A percentile compares a stretch with the other conserved stretches of the same genome.
Conservation (phyloP, 2,113 vertebrate species). For the Eurypyga helias region DNA sequence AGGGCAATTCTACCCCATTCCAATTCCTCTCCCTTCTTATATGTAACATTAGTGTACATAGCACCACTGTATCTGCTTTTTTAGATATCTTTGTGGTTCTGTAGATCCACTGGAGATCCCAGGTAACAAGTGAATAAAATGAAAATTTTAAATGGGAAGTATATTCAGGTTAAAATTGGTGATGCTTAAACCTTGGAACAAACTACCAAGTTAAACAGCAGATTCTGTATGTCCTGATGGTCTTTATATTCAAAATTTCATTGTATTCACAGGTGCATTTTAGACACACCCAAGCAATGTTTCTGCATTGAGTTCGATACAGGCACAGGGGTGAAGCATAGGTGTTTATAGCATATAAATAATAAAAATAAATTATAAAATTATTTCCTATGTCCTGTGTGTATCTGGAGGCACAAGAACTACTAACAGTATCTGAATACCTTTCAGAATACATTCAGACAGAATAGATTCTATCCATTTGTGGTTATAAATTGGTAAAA, state of each 20-base stretch:
- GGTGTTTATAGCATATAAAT: background rate
- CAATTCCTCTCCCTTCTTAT: background rate
- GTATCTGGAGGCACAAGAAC: background rate
- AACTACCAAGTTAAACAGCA: background rate
- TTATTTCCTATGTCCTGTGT: background rate
- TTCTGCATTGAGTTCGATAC: background rate
- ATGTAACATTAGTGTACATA: background rate
- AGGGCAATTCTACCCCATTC: background rate
- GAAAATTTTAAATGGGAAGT: background rate
- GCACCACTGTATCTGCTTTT: background rate
- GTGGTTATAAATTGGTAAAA: background rate
- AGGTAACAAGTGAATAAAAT: background rate
- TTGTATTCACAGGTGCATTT: background rate
- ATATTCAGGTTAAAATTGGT: background rate
- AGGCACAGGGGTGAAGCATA: background rate
- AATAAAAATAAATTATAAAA: background rate
- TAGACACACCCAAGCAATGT: background rate
- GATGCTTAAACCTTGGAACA: background rate
- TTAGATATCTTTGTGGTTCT: background rate
- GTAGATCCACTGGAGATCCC: background rate
- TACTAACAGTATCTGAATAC: background rate
- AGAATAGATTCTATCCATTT: background rate
- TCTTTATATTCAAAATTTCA: background rate
- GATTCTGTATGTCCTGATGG: background rate
- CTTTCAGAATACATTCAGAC: background rate